Base-by-base conservation (phyloP, 2,797 vertebrate species). In the Falco concolor region DNA sequence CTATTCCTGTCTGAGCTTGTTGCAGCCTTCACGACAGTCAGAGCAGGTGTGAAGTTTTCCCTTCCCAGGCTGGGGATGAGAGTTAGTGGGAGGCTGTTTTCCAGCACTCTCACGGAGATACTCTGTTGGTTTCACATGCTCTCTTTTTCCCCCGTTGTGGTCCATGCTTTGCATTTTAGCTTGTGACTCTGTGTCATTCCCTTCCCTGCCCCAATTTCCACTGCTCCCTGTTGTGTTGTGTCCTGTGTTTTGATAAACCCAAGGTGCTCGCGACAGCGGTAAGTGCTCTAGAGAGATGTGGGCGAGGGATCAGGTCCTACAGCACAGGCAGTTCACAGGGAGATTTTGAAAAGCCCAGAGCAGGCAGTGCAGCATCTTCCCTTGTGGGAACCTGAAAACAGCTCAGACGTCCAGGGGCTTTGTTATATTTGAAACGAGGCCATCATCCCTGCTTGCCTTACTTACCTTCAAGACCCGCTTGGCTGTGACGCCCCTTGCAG, bases 1-100 rank as follows among this genome's bases (percentile, higher is more conserved):
- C 93, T 97, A 93, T 96, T 97, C 92, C 77, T 94, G 92, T 83
- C 83, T 92, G 77, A 60, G 74, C 74, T 92, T 87, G 8, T 63
- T 89, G 84, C 93, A 96, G 95, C 60, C 74, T 92, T 92, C 72
- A 73, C 5, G 11, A 84, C 77, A 84, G 84, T 84, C 40, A 67
- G 70, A 95, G 88, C 92, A 95, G 88, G 93, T 96, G 96, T 93
- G 94, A 97, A 90, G 84, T 89, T 69, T 89, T 96, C 49, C 86
- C 40, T 94, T 89, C 74, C 47, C 77, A 74, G 60, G 52, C 82
- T 96, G 79, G 28, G 32, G 28, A 89, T 72, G 79, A 30, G 78
- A 69, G 32, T 53, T 60, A 53, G 93, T 93, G 83, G 95, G 91
- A 95, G 69, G 89, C 73, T 94, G 78, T 91, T 95, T 97, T 85